Percentiles rank a stretch among this genome's conserved stretches.
Evolutionary conservation across 53 echinoderm and acorn worm genomes (phyloP).

Genomic region (Crossaster papposus): DNA sequence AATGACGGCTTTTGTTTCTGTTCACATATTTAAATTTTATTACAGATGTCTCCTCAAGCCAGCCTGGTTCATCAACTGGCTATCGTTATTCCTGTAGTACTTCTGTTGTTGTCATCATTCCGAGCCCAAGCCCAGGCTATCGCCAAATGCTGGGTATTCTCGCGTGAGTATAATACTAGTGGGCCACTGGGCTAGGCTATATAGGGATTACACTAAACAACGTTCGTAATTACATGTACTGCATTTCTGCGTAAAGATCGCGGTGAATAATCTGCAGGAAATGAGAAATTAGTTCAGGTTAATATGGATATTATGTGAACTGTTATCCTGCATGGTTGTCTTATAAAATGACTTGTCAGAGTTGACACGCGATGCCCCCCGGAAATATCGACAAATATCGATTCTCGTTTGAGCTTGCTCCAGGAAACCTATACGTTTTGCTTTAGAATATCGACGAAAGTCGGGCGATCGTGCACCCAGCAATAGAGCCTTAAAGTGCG

Average conservation of each 20-base stretch:
- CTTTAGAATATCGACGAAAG: no score
- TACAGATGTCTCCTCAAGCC: slow-evolving; percentile 30
- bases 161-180: slow-evolving; percentile 13
- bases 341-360: background rate
- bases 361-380: no score
- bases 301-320: background rate
- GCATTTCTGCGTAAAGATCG: background rate
- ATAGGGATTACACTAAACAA: background rate
- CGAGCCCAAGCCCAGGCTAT: slow-evolving; percentile 39
- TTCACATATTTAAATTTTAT: background rate
- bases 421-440: no score
- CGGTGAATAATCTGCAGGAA: background rate
- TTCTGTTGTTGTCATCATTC: slow-evolving; percentile 32
- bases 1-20: background rate
- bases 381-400: no score
- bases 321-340: background rate
- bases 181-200: background rate
- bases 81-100: slow-evolving; percentile 18
- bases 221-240: background rate
- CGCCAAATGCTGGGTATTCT: slow-evolving; percentile 52
- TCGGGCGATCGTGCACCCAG: no score
- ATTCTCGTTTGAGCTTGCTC: no score
- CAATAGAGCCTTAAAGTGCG: no score
- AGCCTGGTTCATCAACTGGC: slow-evolving; percentile 19
- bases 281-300: background rate